Evolutionary conservation across 2,888 invertebrate species (phyloP).

Genomic region (Cosmia pyralina): DNA sequence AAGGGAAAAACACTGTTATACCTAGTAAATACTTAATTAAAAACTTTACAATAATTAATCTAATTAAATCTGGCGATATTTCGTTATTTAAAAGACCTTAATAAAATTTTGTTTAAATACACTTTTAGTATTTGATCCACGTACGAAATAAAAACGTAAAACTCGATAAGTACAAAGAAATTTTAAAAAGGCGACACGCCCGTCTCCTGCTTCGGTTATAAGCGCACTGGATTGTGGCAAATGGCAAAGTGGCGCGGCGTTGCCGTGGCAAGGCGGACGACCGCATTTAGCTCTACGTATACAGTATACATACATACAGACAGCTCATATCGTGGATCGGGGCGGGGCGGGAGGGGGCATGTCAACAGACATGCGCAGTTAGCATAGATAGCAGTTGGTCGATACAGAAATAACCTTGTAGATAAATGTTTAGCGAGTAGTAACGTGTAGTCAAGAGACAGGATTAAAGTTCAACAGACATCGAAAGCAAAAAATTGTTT

Average conservation of each 20-base stretch:
- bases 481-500: slow-evolving; percentile 15
- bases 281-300: slow-evolving; percentile 2
- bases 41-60: slow-evolving; percentile 15
- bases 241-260: background rate
- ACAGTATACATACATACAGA: background rate
- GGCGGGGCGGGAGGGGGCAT: background rate
- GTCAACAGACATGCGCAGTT: slow-evolving; percentile 54
- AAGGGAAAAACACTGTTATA: slow-evolving; percentile 16
- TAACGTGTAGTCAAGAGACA: slow-evolving; percentile 11
- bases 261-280: background rate
- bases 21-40: background rate
- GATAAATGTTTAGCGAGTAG: slow-evolving; percentile 11
- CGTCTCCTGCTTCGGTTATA: background rate
- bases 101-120: slow-evolving; percentile 7
- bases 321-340: background rate
- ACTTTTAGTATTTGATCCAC: slow-evolving; percentile 1
- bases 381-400: slow-evolving; percentile 38
- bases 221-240: slow-evolving; percentile 35
- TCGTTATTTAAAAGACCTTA: background rate
- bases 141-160: slow-evolving; percentile 25
- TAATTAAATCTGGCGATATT: background rate
- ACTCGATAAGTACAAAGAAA: background rate
- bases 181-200: slow-evolving; percentile 24
- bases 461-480: slow-evolving; percentile 4
- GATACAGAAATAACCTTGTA: slow-evolving; percentile 56